Percentiles rank a stretch among this genome's conserved stretches.
phyloP scores from a whole-genome alignment of 2,797 vertebrate species.

The Manis crassicaudata region DNA sequence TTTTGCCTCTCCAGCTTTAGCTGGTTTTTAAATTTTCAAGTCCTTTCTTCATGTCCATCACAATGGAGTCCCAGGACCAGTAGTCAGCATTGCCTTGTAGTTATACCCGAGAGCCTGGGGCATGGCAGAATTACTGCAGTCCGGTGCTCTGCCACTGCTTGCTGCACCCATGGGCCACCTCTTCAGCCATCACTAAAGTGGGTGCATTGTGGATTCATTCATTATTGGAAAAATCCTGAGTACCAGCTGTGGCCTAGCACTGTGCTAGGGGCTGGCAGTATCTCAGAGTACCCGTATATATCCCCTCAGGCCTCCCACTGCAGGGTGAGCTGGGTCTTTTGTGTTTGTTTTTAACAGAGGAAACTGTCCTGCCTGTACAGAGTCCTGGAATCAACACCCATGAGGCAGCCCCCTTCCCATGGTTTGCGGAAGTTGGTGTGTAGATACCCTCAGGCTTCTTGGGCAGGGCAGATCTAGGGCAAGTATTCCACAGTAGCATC shows the following conservation, averaged over 20 bases:
- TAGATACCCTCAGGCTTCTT: neutral
- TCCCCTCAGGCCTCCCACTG: neutral
- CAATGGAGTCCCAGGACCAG: neutral
- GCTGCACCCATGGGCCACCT: neutral
- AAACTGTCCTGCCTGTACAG: neutral
- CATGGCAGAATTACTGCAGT: neutral
- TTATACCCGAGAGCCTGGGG: neutral
- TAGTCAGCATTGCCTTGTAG: neutral
- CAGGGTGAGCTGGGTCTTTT: neutral
- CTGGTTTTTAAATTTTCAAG: neutral
- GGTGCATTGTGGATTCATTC: neutral
- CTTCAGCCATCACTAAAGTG: neutral
- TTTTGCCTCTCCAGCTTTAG: neutral
- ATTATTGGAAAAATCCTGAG: neutral
- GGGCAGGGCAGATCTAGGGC: neutral
- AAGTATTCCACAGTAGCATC: neutral
- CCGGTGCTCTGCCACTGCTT: accelerated
- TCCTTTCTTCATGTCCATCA: neutral
- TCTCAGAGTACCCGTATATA: no score
- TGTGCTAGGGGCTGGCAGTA: neutral
- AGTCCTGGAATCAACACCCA: neutral
- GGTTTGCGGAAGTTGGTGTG: neutral
- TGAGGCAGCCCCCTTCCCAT: no score
- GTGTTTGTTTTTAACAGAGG: neutral
- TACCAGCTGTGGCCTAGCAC: neutral